phyloP scores from a whole-genome alignment of 2,888 invertebrate genomes.

The Clepsis dumicolana region DNA sequence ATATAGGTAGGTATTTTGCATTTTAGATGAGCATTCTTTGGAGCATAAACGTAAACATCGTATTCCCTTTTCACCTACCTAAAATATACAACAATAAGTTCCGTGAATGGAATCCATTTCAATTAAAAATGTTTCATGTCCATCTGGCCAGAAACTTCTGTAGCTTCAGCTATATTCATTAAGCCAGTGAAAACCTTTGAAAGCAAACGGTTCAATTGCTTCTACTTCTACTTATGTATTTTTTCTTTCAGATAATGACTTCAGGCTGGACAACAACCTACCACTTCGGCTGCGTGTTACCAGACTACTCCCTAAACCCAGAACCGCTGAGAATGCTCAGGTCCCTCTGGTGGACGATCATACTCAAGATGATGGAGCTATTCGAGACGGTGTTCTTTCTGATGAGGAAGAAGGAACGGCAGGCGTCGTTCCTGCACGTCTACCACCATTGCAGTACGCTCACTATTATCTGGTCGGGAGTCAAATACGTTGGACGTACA shows the following conservation, averaged over 20 bases:
- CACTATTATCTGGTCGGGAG: constrained; percentile 86
- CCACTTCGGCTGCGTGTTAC: constrained; percentile 89
- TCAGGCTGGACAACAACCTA: constrained; percentile 88
- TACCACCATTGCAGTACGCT: constrained; percentile 90
- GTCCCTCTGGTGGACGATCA: constrained; percentile 87
- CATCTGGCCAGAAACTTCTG: no score
- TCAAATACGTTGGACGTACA: constrained; percentile 89
- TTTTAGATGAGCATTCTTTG: no score
- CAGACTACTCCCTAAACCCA: constrained; percentile 89
- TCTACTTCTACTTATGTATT: not conserved
- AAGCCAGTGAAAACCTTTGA: not conserved
- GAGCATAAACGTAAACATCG: no score
- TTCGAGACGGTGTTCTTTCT: constrained; percentile 90
- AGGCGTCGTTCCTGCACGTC: constrained; percentile 90
- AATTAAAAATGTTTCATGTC: no score
- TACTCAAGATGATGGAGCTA: constrained; percentile 89
- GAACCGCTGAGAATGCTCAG: constrained; percentile 86
- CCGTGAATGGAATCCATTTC: no score
- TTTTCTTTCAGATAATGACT: constrained; percentile 83
- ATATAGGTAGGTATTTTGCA: no score
- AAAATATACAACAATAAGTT: no score
- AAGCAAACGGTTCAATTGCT: no score
- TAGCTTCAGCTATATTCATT: not conserved
- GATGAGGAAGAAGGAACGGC: constrained; percentile 89
- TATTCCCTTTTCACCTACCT: no score